These are phyloP conservation scores for Drosophila putrida DNA, from an alignment of 2,888 invertebrate genomes.

Conservation along the genomic window DNA sequence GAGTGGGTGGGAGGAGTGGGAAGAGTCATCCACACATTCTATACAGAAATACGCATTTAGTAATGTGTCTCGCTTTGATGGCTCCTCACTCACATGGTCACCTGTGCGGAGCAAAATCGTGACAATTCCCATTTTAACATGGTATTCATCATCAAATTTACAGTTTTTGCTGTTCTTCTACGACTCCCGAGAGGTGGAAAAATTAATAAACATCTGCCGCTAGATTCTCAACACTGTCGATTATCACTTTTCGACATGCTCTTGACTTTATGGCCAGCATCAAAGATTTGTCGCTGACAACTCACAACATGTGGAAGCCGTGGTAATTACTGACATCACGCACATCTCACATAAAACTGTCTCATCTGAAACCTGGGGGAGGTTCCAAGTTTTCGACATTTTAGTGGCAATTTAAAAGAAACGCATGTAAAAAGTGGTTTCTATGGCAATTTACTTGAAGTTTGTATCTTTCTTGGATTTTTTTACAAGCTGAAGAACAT, in stretches of 20 bases:
- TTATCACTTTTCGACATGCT: slow-evolving; percentile 71
- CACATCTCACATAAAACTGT: slow-evolving; percentile 63
- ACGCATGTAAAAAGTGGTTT: slow-evolving; percentile 8
- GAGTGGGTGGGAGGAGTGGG: slow-evolving; percentile 8
- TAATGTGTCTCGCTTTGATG: slow-evolving; percentile 25
- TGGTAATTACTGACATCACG: slow-evolving; percentile 66
- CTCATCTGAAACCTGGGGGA: slow-evolving; percentile 8
- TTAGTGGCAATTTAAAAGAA: slow-evolving; percentile 32
- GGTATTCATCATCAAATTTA: slow-evolving; percentile 44
- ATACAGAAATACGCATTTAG: slow-evolving; percentile 20
- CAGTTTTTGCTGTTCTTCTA: slow-evolving; percentile 39
- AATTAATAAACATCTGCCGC: slow-evolving; percentile 46
- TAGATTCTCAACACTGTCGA: slow-evolving; percentile 56
- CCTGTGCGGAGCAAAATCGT: slow-evolving; percentile 57
- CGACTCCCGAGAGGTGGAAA: slow-evolving; percentile 3
- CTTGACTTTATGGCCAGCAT: slow-evolving; percentile 67
- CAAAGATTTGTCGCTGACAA: slow-evolving; percentile 65
- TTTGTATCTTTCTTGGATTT: background rate
- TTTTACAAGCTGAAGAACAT: background rate
- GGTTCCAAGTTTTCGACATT: slow-evolving; percentile 28
- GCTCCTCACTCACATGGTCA: slow-evolving; percentile 30
- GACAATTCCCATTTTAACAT: slow-evolving; percentile 52
- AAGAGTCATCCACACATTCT: slow-evolving; percentile 1
- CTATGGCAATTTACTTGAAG: background rate
- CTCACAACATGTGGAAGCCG: slow-evolving; percentile 36